phyloP scores from a whole-genome alignment of 2,888 invertebrate genomes.

The Philereme transversata region DNA sequence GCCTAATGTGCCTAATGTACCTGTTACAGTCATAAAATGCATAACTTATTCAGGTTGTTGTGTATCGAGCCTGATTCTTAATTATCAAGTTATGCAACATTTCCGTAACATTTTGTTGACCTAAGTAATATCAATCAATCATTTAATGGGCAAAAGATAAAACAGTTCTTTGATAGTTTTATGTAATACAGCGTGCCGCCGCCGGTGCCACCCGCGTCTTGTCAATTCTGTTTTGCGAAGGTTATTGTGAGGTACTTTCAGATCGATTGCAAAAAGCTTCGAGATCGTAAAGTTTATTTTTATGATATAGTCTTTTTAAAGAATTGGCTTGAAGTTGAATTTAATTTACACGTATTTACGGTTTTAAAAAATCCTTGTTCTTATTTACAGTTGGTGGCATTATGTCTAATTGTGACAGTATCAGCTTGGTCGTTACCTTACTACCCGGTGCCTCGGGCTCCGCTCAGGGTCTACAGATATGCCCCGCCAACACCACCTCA shows the following conservation, averaged over 20 bases:
- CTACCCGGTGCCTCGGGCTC: conserved; percentile 57
- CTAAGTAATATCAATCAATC: no score
- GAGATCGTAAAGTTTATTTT: no score
- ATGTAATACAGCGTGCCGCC: no score
- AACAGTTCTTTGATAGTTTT: no score
- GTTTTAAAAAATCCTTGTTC: not conserved
- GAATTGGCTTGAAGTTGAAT: no score
- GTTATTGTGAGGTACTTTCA: no score
- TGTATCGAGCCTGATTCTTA: conserved; percentile 12
- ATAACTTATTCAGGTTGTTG: conserved; percentile 18
- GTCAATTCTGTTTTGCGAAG: no score
- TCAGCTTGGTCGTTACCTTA: conserved; percentile 71
- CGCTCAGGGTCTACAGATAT: conserved; percentile 62
- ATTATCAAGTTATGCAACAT: conserved; percentile 15
- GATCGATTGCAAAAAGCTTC: no score
- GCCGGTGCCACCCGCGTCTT: no score
- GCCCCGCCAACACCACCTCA: conserved; percentile 55
- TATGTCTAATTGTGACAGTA: conserved; percentile 46
- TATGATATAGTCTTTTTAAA: no score
- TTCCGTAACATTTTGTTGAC: not conserved
- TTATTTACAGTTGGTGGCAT: conserved; percentile 53
- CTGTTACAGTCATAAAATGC: conserved; percentile 19
- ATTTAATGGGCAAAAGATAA: no score
- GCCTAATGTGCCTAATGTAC: conserved; percentile 11
- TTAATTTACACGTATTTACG: no score